phyloP scores from a whole-genome alignment of 2,797 vertebrate genomes.

The Malacoctenus gilli region DNA sequence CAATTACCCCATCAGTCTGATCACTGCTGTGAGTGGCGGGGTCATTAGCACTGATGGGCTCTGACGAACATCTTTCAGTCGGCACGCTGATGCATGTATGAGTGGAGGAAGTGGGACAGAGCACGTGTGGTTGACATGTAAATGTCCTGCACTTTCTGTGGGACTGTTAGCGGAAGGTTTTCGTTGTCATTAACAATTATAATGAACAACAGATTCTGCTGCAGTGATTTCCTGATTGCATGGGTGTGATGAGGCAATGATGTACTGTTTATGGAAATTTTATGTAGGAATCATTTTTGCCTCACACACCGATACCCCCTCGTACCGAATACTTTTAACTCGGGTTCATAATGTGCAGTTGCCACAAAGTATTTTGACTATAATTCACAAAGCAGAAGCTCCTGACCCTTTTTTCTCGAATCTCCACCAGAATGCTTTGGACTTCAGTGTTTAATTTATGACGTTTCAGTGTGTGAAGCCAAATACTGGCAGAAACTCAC shows the following conservation, averaged over 20 bases:
- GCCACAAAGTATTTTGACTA: not conserved
- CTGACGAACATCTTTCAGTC: constrained; percentile 33
- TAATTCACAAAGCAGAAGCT: too few species aligned
- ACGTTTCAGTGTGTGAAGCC: too few species aligned
- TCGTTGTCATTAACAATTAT: constrained; percentile 15
- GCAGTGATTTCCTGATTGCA: constrained; percentile 19
- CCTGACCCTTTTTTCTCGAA: not conserved
- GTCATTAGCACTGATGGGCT: constrained; percentile 48
- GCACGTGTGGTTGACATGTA: constrained; percentile 23
- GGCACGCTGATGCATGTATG: constrained; percentile 20
- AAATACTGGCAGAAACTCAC: too few species aligned
- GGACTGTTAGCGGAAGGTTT: constrained; percentile 8
- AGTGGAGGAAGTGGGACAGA: constrained; percentile 53
- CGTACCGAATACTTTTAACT: not conserved
- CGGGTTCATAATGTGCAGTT: not conserved
- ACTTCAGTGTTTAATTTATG: too few species aligned
- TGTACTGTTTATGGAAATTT: constrained; percentile 7
- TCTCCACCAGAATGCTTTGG: too few species aligned
- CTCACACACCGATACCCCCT: not conserved
- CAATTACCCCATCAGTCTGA: constrained; percentile 67
- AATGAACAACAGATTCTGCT: constrained; percentile 7
- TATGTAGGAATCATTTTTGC: too few species aligned
- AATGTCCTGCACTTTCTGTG: constrained; percentile 11
- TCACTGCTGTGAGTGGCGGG: constrained; percentile 63
- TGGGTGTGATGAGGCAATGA: not conserved